These are phyloP conservation scores for Stegostoma tigrinum DNA, from an alignment of 2,113 vertebrate genomes.

Conservation along the genomic window DNA sequence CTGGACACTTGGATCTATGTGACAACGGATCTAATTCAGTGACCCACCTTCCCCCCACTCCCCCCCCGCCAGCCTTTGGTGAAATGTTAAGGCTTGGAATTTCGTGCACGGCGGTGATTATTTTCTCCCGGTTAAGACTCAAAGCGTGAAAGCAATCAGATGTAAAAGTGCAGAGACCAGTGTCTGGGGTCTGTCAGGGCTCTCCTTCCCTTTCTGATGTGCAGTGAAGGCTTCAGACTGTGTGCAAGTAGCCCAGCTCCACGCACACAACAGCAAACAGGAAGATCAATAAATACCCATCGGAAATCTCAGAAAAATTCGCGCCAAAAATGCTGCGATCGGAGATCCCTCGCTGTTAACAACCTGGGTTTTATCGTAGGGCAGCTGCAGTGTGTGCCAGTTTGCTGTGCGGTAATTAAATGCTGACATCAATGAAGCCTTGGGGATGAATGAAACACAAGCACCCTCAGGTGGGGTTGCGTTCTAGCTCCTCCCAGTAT, in stretches of 20 bases:
- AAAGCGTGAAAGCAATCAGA: background rate
- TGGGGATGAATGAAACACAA: background rate
- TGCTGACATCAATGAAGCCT: background rate
- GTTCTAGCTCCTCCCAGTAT: background rate
- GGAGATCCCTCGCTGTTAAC: background rate
- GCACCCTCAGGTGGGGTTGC: background rate
- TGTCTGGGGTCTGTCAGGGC: background rate
- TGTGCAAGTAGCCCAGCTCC: background rate
- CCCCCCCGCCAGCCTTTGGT: background rate
- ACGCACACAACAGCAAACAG: background rate
- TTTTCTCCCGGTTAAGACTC: background rate
- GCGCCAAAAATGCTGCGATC: background rate
- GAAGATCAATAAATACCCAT: background rate
- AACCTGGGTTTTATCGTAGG: background rate
- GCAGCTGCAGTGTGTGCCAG: background rate
- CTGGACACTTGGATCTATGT: too few relatives aligned
- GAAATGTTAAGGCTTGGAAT: background rate
- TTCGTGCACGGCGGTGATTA: too few relatives aligned
- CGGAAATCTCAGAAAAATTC: background rate
- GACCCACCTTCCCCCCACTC: too few relatives aligned
- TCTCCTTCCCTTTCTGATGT: background rate
- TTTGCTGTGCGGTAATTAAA: constrained; percentile 12
- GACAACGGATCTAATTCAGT: background rate
- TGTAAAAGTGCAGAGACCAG: background rate
- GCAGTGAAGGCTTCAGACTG: background rate